A percentile compares a stretch with the other conserved stretches of the same genome.
Evolutionary conservation across 2,888 invertebrate species (phyloP).

Genomic region (Fragum whitleyi): DNA sequence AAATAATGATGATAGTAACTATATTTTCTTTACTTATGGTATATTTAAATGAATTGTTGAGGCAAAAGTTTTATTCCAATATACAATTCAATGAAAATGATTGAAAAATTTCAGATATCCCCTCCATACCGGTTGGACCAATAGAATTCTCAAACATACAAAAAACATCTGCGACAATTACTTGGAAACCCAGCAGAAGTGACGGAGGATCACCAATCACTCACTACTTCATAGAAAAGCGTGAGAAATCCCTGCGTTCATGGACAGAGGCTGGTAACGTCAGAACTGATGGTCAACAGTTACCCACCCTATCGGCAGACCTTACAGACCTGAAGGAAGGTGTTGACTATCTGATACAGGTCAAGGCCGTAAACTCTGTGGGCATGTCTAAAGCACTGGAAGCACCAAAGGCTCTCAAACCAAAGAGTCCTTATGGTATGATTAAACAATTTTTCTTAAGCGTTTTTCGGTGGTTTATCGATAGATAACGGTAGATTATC

Average conservation of each 20-base stretch:
- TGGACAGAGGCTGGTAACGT: conserved; percentile 75
- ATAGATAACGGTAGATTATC: too few species aligned
- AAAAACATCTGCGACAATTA: conserved; percentile 69
- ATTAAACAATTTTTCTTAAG: too few species aligned
- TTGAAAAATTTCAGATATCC: conserved; percentile 71
- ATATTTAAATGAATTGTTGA: too few species aligned
- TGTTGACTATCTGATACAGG: conserved; percentile 93
- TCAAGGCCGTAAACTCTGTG: conserved; percentile 93
- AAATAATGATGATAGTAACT: too few species aligned
- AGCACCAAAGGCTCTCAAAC: conserved; percentile 72
- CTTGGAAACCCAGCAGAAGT: conserved; percentile 84
- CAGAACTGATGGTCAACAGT: conserved; percentile 34
- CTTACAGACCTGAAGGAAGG: conserved; percentile 90
- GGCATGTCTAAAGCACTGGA: conserved; percentile 91
- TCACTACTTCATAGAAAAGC: conserved; percentile 92
- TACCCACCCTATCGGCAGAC: conserved; percentile 68
- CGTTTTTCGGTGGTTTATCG: too few species aligned
- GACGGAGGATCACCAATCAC: conserved; percentile 93
- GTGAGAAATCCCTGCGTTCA: conserved; percentile 86
- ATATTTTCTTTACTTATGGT: too few species aligned
- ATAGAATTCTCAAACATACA: conserved; percentile 74
- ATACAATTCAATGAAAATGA: too few species aligned
- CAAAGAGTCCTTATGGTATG: conserved; percentile 82
- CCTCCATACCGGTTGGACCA: conserved; percentile 78
- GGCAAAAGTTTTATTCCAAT: too few species aligned